Percentiles rank a stretch among this genome's conserved stretches.
phyloP scores from a whole-genome alignment of 2,113 vertebrate genomes.

The Phyllostomus discolor region DNA sequence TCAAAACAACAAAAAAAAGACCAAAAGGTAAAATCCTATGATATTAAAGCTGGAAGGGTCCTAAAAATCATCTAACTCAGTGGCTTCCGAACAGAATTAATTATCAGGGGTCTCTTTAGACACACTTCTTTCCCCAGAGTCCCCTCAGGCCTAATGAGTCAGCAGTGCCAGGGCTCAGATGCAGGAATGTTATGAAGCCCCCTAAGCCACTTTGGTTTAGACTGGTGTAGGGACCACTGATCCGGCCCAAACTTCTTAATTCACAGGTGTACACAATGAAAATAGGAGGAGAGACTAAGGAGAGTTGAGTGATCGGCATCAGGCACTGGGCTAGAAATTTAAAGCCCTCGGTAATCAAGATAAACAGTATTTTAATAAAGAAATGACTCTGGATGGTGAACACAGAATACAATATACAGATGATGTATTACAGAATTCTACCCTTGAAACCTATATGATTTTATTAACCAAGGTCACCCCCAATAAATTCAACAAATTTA shows the following conservation, averaged over 20 bases:
- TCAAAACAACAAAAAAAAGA: slow-evolving; percentile 28
- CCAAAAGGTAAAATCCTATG: neutral
- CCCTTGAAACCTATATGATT: neutral
- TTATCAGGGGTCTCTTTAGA: neutral
- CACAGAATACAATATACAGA: neutral
- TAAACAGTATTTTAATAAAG: neutral
- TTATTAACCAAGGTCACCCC: neutral
- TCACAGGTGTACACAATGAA: neutral
- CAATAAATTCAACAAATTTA: neutral
- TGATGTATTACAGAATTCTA: neutral
- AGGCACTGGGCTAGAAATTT: neutral
- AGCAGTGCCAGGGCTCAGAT: neutral
- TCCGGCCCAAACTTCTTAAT: neutral
- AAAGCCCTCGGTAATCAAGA: neutral
- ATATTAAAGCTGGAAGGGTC: neutral
- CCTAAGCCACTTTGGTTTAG: neutral
- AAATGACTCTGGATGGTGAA: neutral
- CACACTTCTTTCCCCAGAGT: neutral
- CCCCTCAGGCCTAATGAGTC: neutral
- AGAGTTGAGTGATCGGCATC: rapidly evolving
- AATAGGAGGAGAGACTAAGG: neutral
- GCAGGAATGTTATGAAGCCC: neutral
- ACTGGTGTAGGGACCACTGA: neutral
- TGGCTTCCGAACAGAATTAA: neutral
- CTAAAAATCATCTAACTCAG: neutral